A percentile compares a stretch with the other conserved stretches of the same genome.
Evolutionary conservation across 2,113 vertebrate species (phyloP).

Genomic region (Chaetura pelagica): DNA sequence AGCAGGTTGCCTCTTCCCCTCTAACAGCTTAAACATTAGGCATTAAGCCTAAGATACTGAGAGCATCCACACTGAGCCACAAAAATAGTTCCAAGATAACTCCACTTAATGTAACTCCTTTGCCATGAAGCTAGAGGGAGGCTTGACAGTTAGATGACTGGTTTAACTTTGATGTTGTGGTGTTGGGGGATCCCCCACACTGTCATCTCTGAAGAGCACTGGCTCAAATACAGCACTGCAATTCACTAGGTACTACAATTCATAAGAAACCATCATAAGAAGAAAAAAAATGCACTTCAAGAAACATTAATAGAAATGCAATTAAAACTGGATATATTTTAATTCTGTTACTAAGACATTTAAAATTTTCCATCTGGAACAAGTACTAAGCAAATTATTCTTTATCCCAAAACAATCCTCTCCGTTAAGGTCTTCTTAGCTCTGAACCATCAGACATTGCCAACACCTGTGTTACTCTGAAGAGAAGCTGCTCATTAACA

Average conservation of each 20-base stretch:
- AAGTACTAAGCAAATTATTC: background rate
- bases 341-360: background rate
- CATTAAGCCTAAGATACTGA: background rate
- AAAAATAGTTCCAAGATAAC: background rate
- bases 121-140: background rate
- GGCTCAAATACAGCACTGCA: background rate
- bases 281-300: background rate
- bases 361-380: background rate
- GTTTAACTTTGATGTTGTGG: background rate
- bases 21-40: background rate
- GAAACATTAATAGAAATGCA: background rate
- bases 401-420: background rate
- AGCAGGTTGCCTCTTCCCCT: background rate
- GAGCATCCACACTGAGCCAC: background rate
- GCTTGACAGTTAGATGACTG: background rate
- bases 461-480: background rate
- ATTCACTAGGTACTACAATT: background rate
- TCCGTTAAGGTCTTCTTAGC: background rate
- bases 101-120: background rate
- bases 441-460: background rate
- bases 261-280: background rate
- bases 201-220: background rate
- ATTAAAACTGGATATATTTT: background rate
- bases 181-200: rapidly evolving
- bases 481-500: background rate